Evolutionary conservation across 2,888 invertebrate species (phyloP).

Genomic region (Meiosimyza platycephala): DNA sequence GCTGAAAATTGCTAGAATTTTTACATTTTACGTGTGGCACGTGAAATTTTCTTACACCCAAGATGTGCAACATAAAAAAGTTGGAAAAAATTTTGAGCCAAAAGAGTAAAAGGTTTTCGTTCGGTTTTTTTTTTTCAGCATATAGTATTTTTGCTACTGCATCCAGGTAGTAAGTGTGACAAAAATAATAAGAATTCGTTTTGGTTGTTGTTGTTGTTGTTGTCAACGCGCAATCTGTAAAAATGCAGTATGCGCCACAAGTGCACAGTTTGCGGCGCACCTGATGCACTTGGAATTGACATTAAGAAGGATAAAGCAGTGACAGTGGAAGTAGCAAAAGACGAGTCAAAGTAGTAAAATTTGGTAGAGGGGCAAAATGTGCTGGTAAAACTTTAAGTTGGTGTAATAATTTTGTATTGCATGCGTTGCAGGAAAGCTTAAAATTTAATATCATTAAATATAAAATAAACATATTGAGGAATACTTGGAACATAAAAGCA

Average conservation of each 20-base stretch:
- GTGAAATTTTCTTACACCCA: slow-evolving; percentile 31
- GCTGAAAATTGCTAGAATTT: slow-evolving; percentile 38
- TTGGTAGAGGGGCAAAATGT: no score
- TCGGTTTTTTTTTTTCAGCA: no score
- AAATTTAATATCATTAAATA: no score
- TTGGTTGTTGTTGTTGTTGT: slow-evolving; percentile 5
- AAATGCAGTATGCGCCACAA: slow-evolving; percentile 39
- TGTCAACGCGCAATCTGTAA: slow-evolving; percentile 37
- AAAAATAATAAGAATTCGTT: background rate
- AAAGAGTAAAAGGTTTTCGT: background rate
- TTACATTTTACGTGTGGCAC: slow-evolving; percentile 40
- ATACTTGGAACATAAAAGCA: no score
- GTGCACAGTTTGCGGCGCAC: slow-evolving; percentile 43
- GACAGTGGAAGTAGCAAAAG: no score
- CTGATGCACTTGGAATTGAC: slow-evolving; percentile 42
- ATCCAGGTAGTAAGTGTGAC: no score
- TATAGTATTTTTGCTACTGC: no score
- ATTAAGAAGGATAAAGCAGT: background rate
- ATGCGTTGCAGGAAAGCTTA: no score
- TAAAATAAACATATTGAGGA: no score
- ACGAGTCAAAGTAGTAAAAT: no score
- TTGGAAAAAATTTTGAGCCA: background rate
- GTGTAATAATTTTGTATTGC: no score
- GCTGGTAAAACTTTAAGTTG: no score
- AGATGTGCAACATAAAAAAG: background rate